A percentile compares a stretch with the other conserved stretches of the same genome.
Evolutionary conservation across 2,888 invertebrate genomes (phyloP).

Genomic region (Ferdinandea cuprea): DNA sequence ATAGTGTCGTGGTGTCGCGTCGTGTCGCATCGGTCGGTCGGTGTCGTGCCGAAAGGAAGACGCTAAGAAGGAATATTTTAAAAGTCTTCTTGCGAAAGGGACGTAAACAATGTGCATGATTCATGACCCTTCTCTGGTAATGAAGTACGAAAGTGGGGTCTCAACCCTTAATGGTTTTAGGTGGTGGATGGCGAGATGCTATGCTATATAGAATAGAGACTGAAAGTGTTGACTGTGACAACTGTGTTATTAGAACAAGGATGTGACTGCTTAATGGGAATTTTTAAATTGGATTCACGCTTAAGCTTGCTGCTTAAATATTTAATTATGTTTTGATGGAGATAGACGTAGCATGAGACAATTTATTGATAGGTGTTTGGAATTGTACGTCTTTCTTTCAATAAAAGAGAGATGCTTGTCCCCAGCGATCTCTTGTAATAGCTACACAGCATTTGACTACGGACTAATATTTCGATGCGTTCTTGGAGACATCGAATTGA

Average conservation of each 20-base stretch:
- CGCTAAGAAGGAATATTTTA: neutral
- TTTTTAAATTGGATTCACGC: slow-evolving; percentile 36
- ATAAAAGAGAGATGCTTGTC: too few species aligned
- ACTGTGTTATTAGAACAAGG: neutral
- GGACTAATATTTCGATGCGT: too few species aligned
- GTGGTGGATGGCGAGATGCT: neutral
- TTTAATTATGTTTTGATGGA: too few species aligned
- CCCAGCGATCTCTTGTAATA: too few species aligned
- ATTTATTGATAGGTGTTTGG: too few species aligned
- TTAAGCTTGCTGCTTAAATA: neutral
- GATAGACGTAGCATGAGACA: too few species aligned
- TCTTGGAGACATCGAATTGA: too few species aligned
- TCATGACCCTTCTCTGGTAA: slow-evolving; percentile 49
- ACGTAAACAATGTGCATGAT: slow-evolving; percentile 63
- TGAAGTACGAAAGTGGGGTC: slow-evolving; percentile 15
- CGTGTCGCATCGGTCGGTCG: too few species aligned
- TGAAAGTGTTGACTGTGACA: neutral
- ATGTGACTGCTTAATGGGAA: slow-evolving; percentile 11
- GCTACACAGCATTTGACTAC: too few species aligned
- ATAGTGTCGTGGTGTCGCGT: slow-evolving; percentile 34
- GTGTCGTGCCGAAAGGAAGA: too few species aligned
- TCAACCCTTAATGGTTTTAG: neutral
- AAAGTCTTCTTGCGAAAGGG: slow-evolving; percentile 48
- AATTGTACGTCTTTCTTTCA: too few species aligned
- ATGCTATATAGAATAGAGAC: neutral